phyloP scores from a whole-genome alignment of 2,888 invertebrate species.

The Proisotoma minuta region DNA sequence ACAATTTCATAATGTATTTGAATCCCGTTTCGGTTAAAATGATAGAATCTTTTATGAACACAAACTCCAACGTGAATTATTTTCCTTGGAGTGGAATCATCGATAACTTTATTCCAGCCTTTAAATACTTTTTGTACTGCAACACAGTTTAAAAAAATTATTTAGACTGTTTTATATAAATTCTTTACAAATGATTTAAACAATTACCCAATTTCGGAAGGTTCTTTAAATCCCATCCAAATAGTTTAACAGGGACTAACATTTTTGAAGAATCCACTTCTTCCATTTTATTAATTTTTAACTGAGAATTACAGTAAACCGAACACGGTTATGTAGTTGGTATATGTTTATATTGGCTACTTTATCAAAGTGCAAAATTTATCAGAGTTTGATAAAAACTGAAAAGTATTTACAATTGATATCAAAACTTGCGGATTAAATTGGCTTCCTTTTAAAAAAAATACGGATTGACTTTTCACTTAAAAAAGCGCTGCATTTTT shows the following conservation, averaged over 20 bases:
- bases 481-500: too few species aligned
- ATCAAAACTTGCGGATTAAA: too few species aligned
- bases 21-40: background rate
- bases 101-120: background rate
- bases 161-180: background rate
- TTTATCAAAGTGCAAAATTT: too few species aligned
- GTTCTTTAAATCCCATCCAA: background rate
- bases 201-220: background rate
- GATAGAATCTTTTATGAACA: background rate
- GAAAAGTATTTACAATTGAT: too few species aligned
- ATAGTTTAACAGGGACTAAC: background rate
- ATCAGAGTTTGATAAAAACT: too few species aligned
- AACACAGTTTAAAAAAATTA: background rate
- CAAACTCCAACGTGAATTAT: background rate
- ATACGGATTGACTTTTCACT: too few species aligned
- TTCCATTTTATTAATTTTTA: too few species aligned
- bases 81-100: background rate
- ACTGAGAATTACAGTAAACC: too few species aligned
- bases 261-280: background rate
- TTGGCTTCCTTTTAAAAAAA: too few species aligned
- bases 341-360: too few species aligned
- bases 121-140: background rate
- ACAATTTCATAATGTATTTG: background rate
- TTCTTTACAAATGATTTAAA: background rate
- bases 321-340: too few species aligned